Base-by-base conservation (phyloP, 2,888 invertebrate genomes). In the Hirtodrosophila confusa region DNA sequence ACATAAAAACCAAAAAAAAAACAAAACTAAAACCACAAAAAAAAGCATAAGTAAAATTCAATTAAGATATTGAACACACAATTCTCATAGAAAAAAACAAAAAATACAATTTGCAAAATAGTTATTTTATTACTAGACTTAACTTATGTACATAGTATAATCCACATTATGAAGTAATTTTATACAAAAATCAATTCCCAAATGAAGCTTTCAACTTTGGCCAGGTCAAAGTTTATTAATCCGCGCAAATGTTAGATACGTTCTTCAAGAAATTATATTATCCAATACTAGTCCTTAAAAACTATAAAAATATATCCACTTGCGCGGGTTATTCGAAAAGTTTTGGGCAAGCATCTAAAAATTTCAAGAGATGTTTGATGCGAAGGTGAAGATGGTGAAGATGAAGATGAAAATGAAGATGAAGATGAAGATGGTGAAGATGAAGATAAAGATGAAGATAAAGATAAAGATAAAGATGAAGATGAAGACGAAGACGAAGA, bases 71-170 rank as follows among this genome's bases (percentile, higher is more conserved):
- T 71, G 48, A 72, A 70, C 51, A 67, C 68, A 70, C 63, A 68
- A 31, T 69, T 69, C 70, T 66, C 72, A 86, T 56, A 69, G 61
- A 66, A 67, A 69, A 54, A 57, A 66, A 78, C 60, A 31, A 31
- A 66, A 78, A 63, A 50, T 51, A 40, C 55, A 78, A 84, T 76
- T 84, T 75, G 76, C 82, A 75, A 77, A 44, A 82, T 84, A 82
- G 79, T 85, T 83, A 82, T 83, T 83, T 83, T 83, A 85, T 83
- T 83, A 85, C 60, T 80, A 83, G 80, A 55, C 24, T 69, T 71
- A 70, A 69, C 62, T 75, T 69, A 60, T 85, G 82, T 75, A 78
- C 40, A 77, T 77, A 79, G 17, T 75, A 60, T 68, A 65, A 68
- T 57, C 61, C 78, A 69, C 66, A 73, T 66, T 82, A 70, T 69